phyloP scores from a whole-genome alignment of 2,888 invertebrate species.

The Eurytoma californica region DNA sequence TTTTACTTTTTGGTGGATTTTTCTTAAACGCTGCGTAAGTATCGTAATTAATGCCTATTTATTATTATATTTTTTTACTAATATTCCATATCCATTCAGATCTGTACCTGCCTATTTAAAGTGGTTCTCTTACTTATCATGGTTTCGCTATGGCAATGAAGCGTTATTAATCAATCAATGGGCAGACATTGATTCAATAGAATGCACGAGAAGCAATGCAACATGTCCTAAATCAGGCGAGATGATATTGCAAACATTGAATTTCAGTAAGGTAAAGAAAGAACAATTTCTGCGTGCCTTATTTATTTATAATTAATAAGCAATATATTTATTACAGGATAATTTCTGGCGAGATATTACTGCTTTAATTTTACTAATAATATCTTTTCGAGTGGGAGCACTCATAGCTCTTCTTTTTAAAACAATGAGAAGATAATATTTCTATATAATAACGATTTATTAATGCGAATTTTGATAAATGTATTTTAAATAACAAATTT shows the following conservation, averaged over 20 bases:
- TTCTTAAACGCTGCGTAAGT: conserved; percentile 92
- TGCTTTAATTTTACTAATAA: conserved; percentile 82
- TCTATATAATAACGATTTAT: neutral
- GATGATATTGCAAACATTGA: conserved; percentile 86
- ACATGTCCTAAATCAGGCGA: conserved; percentile 88
- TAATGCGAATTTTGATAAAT: neutral
- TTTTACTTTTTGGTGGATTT: conserved; percentile 96
- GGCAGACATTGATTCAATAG: conserved; percentile 86
- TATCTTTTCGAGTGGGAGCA: conserved; percentile 85
- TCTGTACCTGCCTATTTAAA: conserved; percentile 89
- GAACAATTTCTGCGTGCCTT: neutral
- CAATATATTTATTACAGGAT: conserved; percentile 75
- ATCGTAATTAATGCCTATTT: neutral
- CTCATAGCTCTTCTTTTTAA: conserved; percentile 85
- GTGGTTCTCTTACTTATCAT: conserved; percentile 92
- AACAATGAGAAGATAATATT: conserved; percentile 72
- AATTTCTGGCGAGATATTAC: conserved; percentile 84
- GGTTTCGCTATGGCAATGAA: conserved; percentile 95
- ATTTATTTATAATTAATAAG: conserved; percentile 5
- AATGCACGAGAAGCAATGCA: conserved; percentile 84
- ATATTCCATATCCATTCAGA: conserved; percentile 73
- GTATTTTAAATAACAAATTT: too few relatives aligned
- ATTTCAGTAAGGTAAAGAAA: conserved; percentile 76
- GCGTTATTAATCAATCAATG: conserved; percentile 93
- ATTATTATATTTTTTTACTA: neutral